A percentile compares a stretch with the other conserved stretches of the same genome.
Conservation (phyloP, 2,888 invertebrate genomes). For the Drosophila austrosaltans region DNA sequence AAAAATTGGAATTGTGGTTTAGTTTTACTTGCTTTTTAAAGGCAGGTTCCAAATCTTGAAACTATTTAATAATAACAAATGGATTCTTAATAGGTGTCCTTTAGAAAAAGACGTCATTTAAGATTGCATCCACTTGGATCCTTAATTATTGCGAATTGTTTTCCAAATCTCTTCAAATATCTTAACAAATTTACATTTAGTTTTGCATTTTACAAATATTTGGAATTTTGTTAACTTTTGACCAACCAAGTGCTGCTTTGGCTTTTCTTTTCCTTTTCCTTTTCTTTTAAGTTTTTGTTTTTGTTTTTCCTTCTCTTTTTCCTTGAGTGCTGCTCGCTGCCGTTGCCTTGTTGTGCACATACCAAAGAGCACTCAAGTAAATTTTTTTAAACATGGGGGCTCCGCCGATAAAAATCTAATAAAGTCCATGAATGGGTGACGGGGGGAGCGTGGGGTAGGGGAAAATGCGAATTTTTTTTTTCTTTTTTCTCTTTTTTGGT, state of each 20-base stretch:
- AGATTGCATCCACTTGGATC: no score
- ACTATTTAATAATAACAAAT: no score
- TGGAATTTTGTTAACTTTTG: neutral
- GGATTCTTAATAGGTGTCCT: no score
- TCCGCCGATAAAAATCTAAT: conserved; percentile 71
- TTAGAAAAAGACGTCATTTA: no score
- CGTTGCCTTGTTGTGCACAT: conserved; percentile 30
- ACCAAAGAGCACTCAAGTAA: conserved; percentile 64
- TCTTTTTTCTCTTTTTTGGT: neutral
- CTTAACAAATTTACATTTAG: neutral
- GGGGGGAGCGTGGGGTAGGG: conserved; percentile 10
- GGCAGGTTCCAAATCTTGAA: no score
- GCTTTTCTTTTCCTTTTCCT: neutral
- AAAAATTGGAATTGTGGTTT: no score
- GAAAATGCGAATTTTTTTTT: neutral
- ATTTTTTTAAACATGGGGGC: conserved; percentile 56
- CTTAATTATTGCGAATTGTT: no score
- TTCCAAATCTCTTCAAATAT: no score
- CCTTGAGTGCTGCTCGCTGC: neutral
- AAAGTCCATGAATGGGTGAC: conserved; percentile 53
- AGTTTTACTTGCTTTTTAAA: no score
- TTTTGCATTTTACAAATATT: no score
- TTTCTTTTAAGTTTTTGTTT: no score
- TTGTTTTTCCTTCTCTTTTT: neutral
- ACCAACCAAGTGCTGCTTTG: neutral